These are phyloP conservation scores for Cryptophagus acutangulus DNA, from an alignment of 2,888 invertebrate genomes.

Conservation along the genomic window DNA sequence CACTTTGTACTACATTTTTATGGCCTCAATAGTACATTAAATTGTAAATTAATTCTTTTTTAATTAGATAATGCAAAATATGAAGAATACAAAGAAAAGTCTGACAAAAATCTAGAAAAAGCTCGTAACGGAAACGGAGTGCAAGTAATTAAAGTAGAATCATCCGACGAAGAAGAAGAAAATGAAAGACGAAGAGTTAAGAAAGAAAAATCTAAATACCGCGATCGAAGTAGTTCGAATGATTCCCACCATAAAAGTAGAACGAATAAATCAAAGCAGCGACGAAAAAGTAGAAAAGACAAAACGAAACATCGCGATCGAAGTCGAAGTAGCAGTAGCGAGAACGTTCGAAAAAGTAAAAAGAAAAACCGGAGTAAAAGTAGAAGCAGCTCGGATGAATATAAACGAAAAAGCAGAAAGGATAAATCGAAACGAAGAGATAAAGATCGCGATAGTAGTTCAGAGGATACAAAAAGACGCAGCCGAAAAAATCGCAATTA, in stretches of 20 bases:
- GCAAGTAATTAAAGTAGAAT: conserved; percentile 14
- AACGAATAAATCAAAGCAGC: background rate
- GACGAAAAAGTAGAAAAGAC: too few species aligned
- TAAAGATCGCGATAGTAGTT: conserved; percentile 17
- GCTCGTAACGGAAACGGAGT: conserved; percentile 14
- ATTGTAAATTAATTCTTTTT: conserved; percentile 26
- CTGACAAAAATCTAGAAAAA: conserved; percentile 25
- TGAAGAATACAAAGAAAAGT: conserved; percentile 56
- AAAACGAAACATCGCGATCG: conserved; percentile 5
- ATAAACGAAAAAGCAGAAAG: conserved; percentile 19
- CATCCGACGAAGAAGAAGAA: conserved; percentile 7
- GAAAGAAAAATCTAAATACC: conserved; percentile 36
- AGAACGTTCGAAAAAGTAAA: conserved; percentile 11
- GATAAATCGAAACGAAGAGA: conserved; percentile 21
- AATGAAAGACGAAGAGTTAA: conserved; percentile 30
- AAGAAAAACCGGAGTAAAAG: too few species aligned
- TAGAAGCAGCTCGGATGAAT: conserved; percentile 17
- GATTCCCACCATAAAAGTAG: too few species aligned
- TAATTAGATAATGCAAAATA: conserved; percentile 69
- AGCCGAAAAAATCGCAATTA: background rate
- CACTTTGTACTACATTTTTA: too few species aligned
- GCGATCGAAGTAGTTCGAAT: conserved; percentile 19
- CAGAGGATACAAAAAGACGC: conserved; percentile 8
- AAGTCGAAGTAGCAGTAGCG: conserved; percentile 1
- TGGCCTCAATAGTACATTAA: background rate